Percentiles rank a stretch among this genome's conserved stretches.
Conservation (phyloP, 2,113 vertebrate species). For the Alouatta palliata region DNA sequence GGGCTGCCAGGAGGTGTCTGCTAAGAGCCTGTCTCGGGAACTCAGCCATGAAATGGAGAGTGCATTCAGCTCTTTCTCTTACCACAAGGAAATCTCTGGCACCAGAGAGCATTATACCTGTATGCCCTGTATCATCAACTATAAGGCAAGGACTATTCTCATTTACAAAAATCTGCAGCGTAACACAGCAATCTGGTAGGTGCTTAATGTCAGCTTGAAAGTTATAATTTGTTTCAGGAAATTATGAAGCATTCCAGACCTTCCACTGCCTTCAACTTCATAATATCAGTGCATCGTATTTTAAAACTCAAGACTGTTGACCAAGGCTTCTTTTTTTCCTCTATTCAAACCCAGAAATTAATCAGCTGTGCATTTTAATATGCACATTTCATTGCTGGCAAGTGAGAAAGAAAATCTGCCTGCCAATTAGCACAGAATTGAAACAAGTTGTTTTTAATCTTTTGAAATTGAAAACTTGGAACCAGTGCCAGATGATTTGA, state of each 20-base stretch:
- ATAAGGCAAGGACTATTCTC: neutral
- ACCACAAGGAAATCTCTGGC: neutral
- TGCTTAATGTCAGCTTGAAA: neutral
- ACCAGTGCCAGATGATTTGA: neutral
- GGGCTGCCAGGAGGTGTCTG: neutral
- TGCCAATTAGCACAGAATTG: conserved; percentile 30
- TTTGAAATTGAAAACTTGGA: conserved; percentile 41
- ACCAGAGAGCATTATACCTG: neutral
- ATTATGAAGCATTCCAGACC: neutral
- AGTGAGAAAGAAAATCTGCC: neutral
- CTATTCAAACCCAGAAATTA: conserved; percentile 7
- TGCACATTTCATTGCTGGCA: neutral
- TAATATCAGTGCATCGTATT: neutral
- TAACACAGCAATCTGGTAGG: neutral
- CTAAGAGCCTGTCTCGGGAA: neutral
- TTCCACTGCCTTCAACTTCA: neutral
- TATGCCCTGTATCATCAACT: neutral
- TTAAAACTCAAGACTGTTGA: neutral
- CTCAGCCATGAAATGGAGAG: neutral
- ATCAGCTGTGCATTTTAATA: neutral
- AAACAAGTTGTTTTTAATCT: conserved; percentile 45
- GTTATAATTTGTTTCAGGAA: neutral
- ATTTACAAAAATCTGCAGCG: neutral
- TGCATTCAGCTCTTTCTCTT: neutral
- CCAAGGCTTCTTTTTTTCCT: neutral